Conservation (phyloP, 2,797 vertebrate genomes). For the Bradypodion ventrale region DNA sequence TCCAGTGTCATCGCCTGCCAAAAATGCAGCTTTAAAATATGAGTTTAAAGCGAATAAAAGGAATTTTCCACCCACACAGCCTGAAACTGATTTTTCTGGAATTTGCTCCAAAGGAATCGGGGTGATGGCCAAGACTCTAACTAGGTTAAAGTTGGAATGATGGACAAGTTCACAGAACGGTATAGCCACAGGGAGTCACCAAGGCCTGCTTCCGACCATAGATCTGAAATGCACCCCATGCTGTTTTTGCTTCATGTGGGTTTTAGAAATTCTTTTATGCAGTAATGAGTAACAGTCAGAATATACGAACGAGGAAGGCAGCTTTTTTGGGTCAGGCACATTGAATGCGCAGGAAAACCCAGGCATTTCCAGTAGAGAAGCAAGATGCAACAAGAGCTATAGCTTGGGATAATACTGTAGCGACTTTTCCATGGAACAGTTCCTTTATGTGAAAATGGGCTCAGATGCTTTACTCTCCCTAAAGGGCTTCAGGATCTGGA, state of each 20-base stretch:
- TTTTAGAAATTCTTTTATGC: not conserved
- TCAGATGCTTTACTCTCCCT: not conserved
- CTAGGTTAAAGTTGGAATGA: not conserved
- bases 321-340: not conserved
- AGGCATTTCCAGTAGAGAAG: not conserved
- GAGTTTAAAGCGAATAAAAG: not conserved
- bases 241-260: conserved; percentile 1
- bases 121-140: not conserved
- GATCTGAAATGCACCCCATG: not conserved
- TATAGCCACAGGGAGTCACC: not conserved
- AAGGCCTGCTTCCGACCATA: not conserved
- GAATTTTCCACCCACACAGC: not conserved
- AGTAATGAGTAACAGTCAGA: not conserved
- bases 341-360: not conserved
- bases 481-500: not conserved
- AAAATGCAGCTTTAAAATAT: conserved; percentile 1
- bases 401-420: not conserved
- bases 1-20: accelerated
- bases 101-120: not conserved
- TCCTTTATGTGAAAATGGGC: not conserved
- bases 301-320: not conserved
- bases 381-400: not conserved
- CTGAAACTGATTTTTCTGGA: not conserved
- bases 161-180: not conserved
- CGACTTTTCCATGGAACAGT: not conserved